Conservation (phyloP, 2,113 vertebrate genomes). For the Etheostoma cragini region DNA sequence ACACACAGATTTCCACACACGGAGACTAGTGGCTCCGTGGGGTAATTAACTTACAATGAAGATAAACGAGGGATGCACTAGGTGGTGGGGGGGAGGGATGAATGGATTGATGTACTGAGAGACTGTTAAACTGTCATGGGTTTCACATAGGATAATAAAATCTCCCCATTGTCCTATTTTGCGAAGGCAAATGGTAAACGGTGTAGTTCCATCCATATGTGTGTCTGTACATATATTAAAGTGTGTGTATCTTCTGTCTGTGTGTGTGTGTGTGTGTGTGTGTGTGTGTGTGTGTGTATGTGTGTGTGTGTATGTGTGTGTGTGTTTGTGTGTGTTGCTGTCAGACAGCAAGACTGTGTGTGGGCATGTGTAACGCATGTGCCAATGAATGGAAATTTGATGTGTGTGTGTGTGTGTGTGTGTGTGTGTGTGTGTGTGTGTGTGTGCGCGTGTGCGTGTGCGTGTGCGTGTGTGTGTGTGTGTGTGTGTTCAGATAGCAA, state of each 20-base stretch:
- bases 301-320: slow-evolving; percentile 5
- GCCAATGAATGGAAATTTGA: slow-evolving; percentile 43
- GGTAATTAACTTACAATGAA: slow-evolving; percentile 69
- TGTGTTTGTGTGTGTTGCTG: slow-evolving; percentile 26
- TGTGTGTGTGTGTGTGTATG: neutral
- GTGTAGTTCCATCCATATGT: slow-evolving; percentile 2
- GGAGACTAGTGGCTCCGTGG: slow-evolving; percentile 32
- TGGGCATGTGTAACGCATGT: slow-evolving; percentile 48
- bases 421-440: neutral
- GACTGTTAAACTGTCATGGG: slow-evolving; percentile 63
- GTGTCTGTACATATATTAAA: slow-evolving; percentile 4
- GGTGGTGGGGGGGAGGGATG: neutral
- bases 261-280: neutral
- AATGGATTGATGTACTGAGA: slow-evolving; percentile 67
- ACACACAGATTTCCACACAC: neutral
- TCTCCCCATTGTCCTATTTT: slow-evolving; percentile 54
- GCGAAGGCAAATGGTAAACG: slow-evolving; percentile 10
- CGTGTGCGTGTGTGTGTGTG: slow-evolving; percentile 22
- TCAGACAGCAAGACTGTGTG: slow-evolving; percentile 32
- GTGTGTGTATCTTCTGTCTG: slow-evolving; percentile 5
- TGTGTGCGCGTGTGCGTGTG: slow-evolving; percentile 1
- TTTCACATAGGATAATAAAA: slow-evolving; percentile 70
- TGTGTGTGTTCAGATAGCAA: slow-evolving; percentile 35
- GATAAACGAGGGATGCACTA: slow-evolving; percentile 51
- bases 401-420: neutral